These are phyloP conservation scores for Thunnus albacares DNA, from an alignment of 2,797 vertebrate species.

Conservation along the genomic window DNA sequence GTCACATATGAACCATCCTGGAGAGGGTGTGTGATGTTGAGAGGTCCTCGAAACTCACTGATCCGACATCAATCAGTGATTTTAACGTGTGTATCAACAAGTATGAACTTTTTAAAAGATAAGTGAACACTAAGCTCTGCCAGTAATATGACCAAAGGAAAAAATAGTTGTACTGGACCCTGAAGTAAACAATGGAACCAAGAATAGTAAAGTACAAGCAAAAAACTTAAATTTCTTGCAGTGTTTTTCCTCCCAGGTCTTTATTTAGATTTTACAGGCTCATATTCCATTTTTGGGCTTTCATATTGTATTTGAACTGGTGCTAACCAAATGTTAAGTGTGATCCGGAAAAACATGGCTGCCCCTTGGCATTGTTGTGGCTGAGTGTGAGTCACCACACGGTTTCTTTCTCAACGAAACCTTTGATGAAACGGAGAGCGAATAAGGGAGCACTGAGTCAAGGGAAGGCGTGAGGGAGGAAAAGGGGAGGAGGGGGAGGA, in stretches of 20 bases:
- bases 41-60: neutral
- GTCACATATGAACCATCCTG: neutral
- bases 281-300: slow-evolving; percentile 23
- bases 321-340: slow-evolving; percentile 16
- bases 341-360: slow-evolving; percentile 25
- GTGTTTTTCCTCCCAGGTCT: slow-evolving; percentile 23
- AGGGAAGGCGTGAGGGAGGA: slow-evolving; percentile 50
- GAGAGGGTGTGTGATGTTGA: neutral
- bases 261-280: slow-evolving; percentile 22
- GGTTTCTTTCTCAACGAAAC: slow-evolving; percentile 53
- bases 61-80: neutral
- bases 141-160: neutral
- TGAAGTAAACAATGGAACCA: slow-evolving; percentile 1
- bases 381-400: slow-evolving; percentile 58
- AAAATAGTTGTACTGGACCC: neutral
- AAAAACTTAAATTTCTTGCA: neutral
- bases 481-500: slow-evolving; percentile 10
- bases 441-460: slow-evolving; percentile 44
- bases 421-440: slow-evolving; percentile 44
- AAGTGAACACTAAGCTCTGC: neutral
- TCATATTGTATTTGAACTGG: slow-evolving; percentile 35
- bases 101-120: neutral
- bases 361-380: slow-evolving; percentile 43
- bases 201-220: slow-evolving; percentile 2
- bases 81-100: neutral